A percentile compares a stretch with the other conserved stretches of the same genome.
phyloP scores from a whole-genome alignment of 2,113 vertebrate species.

The Phalacrocorax aristotelis region DNA sequence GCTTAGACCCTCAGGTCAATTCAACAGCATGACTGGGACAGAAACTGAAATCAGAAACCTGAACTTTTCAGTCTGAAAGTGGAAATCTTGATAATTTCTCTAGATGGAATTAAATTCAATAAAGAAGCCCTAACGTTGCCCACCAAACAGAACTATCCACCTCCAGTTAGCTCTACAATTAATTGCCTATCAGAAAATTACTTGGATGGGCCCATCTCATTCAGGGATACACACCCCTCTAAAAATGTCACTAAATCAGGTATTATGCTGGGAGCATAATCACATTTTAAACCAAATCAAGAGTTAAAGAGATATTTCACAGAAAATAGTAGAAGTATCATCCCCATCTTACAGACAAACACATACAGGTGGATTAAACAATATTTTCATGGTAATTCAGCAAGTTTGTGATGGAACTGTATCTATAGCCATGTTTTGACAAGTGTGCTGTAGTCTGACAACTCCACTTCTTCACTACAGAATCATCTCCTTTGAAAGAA shows the following conservation, averaged over 20 bases:
- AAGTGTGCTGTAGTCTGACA: not conserved
- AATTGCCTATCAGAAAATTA: not conserved
- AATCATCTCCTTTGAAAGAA: not conserved
- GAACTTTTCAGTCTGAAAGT: not conserved
- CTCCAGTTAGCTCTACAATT: not conserved
- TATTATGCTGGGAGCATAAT: not conserved
- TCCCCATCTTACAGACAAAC: not conserved
- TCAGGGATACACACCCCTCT: not conserved
- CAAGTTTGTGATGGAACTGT: not conserved
- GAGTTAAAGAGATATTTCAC: not conserved
- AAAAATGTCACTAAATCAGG: not conserved
- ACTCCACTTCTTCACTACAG: not conserved
- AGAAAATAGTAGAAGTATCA: not conserved
- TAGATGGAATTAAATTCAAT: not conserved
- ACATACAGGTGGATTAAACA: not conserved
- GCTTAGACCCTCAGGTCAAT: not conserved
- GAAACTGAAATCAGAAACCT: not conserved
- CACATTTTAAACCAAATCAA: not conserved
- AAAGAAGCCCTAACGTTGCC: not conserved
- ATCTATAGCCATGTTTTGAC: not conserved
- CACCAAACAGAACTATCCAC: not conserved
- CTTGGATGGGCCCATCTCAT: not conserved
- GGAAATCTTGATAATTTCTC: not conserved
- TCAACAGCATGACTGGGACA: not conserved
- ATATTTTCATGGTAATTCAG: not conserved